Percentiles rank a stretch among this genome's conserved stretches.
Evolutionary conservation across 2,797 vertebrate genomes (phyloP).

Genomic region (Sebastes nivosus): DNA sequence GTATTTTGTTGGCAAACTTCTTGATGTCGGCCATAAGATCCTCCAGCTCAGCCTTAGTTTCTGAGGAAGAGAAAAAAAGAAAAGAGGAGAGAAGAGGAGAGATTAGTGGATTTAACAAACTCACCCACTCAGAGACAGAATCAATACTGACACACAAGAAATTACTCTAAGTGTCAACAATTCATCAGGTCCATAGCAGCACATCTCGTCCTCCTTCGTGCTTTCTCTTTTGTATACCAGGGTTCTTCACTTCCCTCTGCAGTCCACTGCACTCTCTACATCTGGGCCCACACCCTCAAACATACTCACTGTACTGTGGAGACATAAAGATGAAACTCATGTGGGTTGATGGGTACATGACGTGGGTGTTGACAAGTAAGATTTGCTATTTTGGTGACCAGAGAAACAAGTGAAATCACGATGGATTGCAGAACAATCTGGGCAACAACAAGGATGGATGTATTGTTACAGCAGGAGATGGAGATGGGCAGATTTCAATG

Average conservation of each 20-base stretch:
- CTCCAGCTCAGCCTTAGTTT: slow-evolving; percentile 93
- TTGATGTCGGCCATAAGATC: slow-evolving; percentile 97
- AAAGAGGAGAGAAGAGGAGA: not conserved
- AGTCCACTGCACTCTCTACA: not conserved
- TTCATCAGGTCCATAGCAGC: slow-evolving; percentile 35
- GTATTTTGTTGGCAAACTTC: slow-evolving; percentile 96
- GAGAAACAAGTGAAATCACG: slow-evolving; percentile 1
- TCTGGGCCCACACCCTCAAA: not conserved
- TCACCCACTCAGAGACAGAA: slow-evolving; percentile 4
- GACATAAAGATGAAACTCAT: not conserved
- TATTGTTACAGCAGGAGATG: not conserved
- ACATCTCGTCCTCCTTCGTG: not conserved
- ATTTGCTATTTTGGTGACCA: slow-evolving; percentile 25
- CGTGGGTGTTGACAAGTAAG: slow-evolving; percentile 5
- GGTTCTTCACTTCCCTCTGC: not conserved
- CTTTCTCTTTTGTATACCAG: not conserved
- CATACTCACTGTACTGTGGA: not conserved
- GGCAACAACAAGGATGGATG: not conserved
- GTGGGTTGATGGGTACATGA: slow-evolving; percentile 13
- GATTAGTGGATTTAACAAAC: not conserved
- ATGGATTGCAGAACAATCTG: not conserved
- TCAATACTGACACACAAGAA: slow-evolving; percentile 41
- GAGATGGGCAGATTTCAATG: not conserved
- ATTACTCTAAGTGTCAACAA: slow-evolving; percentile 20
- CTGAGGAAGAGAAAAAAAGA: slow-evolving; percentile 70